Base-by-base conservation (phyloP, 2,888 invertebrate genomes). In the Pseudococcus jackbeardsleyi region DNA sequence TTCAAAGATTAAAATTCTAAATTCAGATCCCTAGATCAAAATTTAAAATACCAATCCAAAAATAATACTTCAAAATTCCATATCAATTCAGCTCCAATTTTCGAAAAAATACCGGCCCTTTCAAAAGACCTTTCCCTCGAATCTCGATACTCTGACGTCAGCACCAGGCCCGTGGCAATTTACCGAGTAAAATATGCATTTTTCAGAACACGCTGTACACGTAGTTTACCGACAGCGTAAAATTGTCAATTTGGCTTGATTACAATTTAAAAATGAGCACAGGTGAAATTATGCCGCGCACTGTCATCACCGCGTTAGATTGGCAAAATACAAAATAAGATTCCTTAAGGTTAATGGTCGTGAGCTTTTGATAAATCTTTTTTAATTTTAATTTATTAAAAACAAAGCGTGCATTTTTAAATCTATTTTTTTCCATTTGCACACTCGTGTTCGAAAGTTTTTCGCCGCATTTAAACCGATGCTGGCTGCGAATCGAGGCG, bases 311-410 rank as follows among this genome's bases (percentile, higher is more conserved):
- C 79, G 46, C 46, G 79, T 33, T 26, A 82, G 79, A 82, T 82
- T 82, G 79, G 79, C 79, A 82, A 82, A 46, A 82, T 82, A 82
- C 79, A 82, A 82, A 82, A 82, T 82, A 82, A 82, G 79, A 82
- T 82, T 82, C 79, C 79, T 82, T 82, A 82, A 46, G 79, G 79
- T 82, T 82, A 82, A 82, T 82, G 79, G 79, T 82, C 79, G 79
- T 82, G 72, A 72, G 79, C 79, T 1, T 46, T 82, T 82, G 79
- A 82, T 82, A 46, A 82, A 82, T 82, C 79, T 82, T 82, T 82
- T 72, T 82, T 82, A 82, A 82, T 82, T 82, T 82, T 82, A 82
- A 82, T 82, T 82, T 82, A 82, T 82, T 82, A 82, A 82, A 77
- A 82, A 82, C 79, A 82, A 82, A 82, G 79, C 42, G 46, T 19